Evolutionary conservation across 2,797 vertebrate species (phyloP).

Genomic region (Trachops cirrhosus): DNA sequence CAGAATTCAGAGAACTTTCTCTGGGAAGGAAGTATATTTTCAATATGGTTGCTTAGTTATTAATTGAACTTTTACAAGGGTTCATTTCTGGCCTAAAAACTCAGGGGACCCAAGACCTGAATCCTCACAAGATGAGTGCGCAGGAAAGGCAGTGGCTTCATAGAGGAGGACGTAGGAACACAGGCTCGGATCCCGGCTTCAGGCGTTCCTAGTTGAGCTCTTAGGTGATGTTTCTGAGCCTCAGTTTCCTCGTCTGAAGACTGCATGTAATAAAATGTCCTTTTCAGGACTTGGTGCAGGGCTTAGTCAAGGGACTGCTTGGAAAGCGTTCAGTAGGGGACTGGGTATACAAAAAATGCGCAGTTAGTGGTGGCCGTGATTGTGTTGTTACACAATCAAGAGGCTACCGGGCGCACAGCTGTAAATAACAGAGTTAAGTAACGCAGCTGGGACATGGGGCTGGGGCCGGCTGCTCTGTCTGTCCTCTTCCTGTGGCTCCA

Average conservation of each 20-base stretch:
- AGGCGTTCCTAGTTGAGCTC: background rate
- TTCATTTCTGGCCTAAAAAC: background rate
- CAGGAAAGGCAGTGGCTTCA: background rate
- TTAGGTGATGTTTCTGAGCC: background rate
- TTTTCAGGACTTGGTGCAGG: background rate
- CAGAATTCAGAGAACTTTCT: background rate
- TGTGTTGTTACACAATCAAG: background rate
- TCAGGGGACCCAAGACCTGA: background rate
- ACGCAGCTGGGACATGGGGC: background rate
- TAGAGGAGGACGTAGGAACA: background rate
- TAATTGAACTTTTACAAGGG: background rate
- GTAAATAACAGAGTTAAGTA: background rate
- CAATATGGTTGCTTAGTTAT: background rate
- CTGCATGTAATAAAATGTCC: rapidly evolving
- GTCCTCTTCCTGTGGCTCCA: constrained; percentile 7
- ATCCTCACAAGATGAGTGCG: background rate
- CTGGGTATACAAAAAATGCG: background rate
- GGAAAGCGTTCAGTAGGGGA: background rate
- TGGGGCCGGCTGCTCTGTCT: background rate
- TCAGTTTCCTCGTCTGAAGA: constrained; percentile 25
- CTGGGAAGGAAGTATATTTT: background rate
- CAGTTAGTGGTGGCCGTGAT: background rate
- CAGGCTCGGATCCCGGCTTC: background rate
- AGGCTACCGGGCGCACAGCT: background rate
- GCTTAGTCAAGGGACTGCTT: background rate